Evolutionary conservation across 2,113 vertebrate species (phyloP).

Genomic region (Dermatemys mawii): DNA sequence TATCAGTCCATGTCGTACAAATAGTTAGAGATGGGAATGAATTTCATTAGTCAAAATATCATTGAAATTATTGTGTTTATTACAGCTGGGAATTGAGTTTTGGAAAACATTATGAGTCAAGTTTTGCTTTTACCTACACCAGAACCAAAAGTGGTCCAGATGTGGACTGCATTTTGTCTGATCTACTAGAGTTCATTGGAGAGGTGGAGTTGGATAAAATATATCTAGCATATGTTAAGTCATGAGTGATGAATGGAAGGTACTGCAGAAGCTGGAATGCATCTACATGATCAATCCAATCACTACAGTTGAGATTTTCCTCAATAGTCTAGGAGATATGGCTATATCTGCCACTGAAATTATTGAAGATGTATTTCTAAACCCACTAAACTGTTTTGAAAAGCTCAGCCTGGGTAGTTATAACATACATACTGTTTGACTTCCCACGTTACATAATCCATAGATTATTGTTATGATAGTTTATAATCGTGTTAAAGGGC

Average conservation of each 20-base stretch:
- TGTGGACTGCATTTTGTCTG: accelerated
- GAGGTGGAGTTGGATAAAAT: not conserved
- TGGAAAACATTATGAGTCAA: not conserved
- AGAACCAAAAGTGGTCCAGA: not conserved
- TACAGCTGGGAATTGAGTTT: not conserved
- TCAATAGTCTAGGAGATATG: not conserved
- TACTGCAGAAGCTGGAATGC: not conserved
- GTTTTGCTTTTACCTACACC: not conserved
- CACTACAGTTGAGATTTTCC: not conserved
- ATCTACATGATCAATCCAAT: not conserved
- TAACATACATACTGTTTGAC: not conserved
- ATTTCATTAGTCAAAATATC: not conserved
- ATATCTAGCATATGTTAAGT: not conserved
- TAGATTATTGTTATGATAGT: not conserved
- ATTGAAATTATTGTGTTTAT: not conserved
- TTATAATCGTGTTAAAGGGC: not conserved
- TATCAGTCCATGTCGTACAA: not conserved
- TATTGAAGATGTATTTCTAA: not conserved
- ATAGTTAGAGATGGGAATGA: not conserved
- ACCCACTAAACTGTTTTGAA: not conserved
- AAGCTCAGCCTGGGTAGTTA: not conserved
- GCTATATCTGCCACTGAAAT: not conserved
- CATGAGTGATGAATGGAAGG: not conserved
- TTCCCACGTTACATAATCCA: not conserved
- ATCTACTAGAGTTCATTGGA: not conserved